These are phyloP conservation scores for Apeltes quadracus DNA, from an alignment of 2,113 vertebrate species.

Conservation along the genomic window DNA sequence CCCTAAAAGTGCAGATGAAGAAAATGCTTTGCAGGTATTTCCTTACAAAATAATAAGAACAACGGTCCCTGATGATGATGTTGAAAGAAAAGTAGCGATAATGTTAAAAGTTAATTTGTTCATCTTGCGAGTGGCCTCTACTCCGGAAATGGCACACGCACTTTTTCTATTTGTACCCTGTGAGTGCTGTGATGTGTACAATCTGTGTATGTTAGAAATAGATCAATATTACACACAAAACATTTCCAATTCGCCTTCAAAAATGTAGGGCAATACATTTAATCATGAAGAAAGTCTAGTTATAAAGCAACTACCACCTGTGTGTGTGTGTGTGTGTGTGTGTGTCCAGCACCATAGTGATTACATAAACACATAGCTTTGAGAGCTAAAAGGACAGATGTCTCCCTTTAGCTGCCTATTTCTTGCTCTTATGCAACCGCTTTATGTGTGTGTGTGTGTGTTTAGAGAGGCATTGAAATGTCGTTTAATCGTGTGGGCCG, in stretches of 20 bases:
- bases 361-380: slow-evolving; percentile 73
- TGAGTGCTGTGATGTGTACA: too few species aligned
- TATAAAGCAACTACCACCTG: slow-evolving; percentile 21
- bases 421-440: slow-evolving; percentile 71
- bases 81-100: background rate
- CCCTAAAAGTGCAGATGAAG: background rate
- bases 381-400: slow-evolving; percentile 64
- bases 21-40: background rate
- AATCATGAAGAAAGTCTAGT: slow-evolving; percentile 10
- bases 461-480: slow-evolving; percentile 4
- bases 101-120: background rate
- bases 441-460: slow-evolving; percentile 3
- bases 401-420: slow-evolving; percentile 54
- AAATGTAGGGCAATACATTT: slow-evolving; percentile 3
- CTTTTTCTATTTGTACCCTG: too few species aligned
- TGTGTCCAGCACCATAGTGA: slow-evolving; percentile 44
- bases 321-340: slow-evolving; percentile 14
- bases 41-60: background rate
- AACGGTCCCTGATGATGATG: background rate
- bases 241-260: too few species aligned
- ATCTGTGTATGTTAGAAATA: too few species aligned
- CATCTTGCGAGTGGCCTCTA: background rate
- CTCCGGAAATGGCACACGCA: too few species aligned
- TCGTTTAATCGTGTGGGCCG: slow-evolving; percentile 21
- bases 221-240: too few species aligned